Conservation (phyloP, 2,113 vertebrate genomes). For the Peromyscus polionotus region DNA sequence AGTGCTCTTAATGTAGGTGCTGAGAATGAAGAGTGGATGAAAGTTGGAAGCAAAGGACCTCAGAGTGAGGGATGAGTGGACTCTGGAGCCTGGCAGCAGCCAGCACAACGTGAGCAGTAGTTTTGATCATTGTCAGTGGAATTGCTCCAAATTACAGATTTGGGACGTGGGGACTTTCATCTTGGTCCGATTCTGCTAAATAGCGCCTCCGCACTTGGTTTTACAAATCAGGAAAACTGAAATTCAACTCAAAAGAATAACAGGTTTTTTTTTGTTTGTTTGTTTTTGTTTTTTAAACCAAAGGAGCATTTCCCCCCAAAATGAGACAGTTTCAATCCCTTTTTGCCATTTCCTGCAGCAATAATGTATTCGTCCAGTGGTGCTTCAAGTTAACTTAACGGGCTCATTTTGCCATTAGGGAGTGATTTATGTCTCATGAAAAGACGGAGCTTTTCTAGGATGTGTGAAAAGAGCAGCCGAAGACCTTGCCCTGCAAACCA, state of each 20-base stretch:
- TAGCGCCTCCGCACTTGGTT: conserved; percentile 32
- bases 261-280: too few species aligned
- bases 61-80: neutral
- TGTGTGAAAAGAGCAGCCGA: conserved; percentile 11
- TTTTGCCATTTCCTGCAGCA: conserved; percentile 41
- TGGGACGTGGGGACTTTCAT: conserved; percentile 51
- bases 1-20: neutral
- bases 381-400: conserved; percentile 19
- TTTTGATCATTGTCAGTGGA: conserved; percentile 14
- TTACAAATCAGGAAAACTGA: conserved; percentile 56
- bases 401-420: conserved; percentile 31
- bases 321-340: conserved; percentile 11
- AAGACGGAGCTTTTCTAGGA: conserved; percentile 24
- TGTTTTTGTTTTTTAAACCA: neutral
- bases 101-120: neutral
- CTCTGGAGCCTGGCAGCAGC: neutral
- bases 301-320: conserved; percentile 6
- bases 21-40: conserved; percentile 25
- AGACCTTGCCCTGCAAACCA: neutral
- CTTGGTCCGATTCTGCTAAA: conserved; percentile 33
- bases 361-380: conserved; percentile 21
- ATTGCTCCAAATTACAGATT: conserved; percentile 33
- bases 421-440: conserved; percentile 22
- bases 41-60: conserved; percentile 11
- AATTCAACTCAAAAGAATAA: conserved; percentile 29